Evolutionary conservation across 2,797 vertebrate species (phyloP).

Genomic region (Sciaenops ocellatus): DNA sequence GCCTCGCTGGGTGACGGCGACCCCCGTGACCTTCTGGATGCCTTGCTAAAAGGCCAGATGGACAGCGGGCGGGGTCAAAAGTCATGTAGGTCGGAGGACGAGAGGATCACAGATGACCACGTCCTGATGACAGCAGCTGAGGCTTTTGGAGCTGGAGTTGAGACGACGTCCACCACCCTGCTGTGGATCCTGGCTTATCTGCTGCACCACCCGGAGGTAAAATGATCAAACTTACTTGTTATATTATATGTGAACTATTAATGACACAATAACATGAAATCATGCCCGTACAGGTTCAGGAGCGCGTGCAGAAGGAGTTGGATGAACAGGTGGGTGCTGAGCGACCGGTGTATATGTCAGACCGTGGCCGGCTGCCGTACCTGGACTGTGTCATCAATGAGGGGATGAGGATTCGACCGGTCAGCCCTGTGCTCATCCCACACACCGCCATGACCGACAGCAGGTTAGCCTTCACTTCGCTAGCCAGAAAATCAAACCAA

Average conservation of each 20-base stretch:
- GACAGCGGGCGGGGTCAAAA: constrained; percentile 17
- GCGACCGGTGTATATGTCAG: constrained; percentile 70
- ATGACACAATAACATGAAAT: too few species aligned
- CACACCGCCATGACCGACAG: constrained; percentile 85
- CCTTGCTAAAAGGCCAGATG: constrained; percentile 80
- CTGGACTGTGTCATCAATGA: constrained; percentile 85
- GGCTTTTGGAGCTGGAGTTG: constrained; percentile 87
- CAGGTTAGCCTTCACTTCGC: constrained; percentile 70
- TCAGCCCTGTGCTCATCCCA: constrained; percentile 86
- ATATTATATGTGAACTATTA: too few species aligned
- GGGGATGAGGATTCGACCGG: constrained; percentile 87
- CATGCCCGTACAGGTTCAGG: constrained; percentile 77
- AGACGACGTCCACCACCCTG: constrained; percentile 86
- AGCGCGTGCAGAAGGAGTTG: constrained; percentile 82
- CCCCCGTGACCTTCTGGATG: constrained; percentile 85
- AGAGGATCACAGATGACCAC: constrained; percentile 83
- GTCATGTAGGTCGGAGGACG: constrained; percentile 32
- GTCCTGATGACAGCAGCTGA: constrained; percentile 87
- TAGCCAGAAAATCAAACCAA: too few species aligned
- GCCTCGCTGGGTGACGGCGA: constrained; percentile 66
- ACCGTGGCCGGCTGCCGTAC: constrained; percentile 79
- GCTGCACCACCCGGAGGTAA: constrained; percentile 81
- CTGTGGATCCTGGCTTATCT: constrained; percentile 86
- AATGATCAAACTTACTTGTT: too few species aligned
- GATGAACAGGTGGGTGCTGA: constrained; percentile 80